Evolutionary conservation across 2,888 invertebrate genomes (phyloP).

Genomic region (Marronus borbonicus): DNA sequence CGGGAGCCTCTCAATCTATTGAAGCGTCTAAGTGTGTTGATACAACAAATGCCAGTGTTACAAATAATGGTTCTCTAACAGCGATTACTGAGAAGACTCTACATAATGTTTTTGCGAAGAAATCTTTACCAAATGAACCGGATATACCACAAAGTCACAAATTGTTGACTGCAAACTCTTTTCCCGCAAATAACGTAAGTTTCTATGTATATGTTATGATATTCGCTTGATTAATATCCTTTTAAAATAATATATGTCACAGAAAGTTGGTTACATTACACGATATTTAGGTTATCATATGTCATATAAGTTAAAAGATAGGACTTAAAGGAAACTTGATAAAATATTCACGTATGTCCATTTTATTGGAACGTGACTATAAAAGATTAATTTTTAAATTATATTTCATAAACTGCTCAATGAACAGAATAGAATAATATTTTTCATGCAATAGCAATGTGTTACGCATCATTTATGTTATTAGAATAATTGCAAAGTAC

Average conservation of each 20-base stretch:
- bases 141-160: constrained; percentile 67
- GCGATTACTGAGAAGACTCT: constrained; percentile 54
- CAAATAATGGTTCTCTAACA: constrained; percentile 54
- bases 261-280: not conserved
- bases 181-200: constrained; percentile 67
- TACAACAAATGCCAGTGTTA: constrained; percentile 41
- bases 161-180: constrained; percentile 66
- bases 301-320: too few relatives aligned
- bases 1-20: constrained; percentile 38
- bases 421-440: too few relatives aligned
- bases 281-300: too few relatives aligned
- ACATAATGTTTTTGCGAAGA: constrained; percentile 70
- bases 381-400: too few relatives aligned
- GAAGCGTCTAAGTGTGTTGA: constrained; percentile 38
- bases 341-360: too few relatives aligned
- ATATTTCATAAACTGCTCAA: too few relatives aligned
- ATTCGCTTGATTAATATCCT: not conserved
- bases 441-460: too few relatives aligned
- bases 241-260: not conserved
- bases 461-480: too few relatives aligned
- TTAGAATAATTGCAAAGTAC: too few relatives aligned
- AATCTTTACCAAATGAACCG: constrained; percentile 58
- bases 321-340: too few relatives aligned
- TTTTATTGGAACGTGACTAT: too few relatives aligned
- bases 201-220: not conserved